Base-by-base conservation (phyloP, 1,140 invertebrate genomes). In the Megathymus violae region DNA sequence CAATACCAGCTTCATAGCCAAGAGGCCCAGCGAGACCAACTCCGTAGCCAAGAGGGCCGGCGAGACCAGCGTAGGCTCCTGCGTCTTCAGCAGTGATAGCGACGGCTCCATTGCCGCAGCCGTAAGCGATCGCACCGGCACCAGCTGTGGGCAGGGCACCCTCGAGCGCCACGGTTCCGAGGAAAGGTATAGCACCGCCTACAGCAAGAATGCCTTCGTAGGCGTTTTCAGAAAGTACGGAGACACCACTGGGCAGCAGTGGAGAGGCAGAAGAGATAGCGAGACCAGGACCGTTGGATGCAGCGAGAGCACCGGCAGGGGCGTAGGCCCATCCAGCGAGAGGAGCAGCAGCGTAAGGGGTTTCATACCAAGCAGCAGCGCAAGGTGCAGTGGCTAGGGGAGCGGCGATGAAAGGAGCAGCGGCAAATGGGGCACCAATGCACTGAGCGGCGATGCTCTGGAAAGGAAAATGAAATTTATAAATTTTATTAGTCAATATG, bases 61-160 rank as follows among this genome's bases (percentile, higher is more conserved):
- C 62, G n/a, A 36, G 40, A n/a, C 63, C 15, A 1, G 6, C 3
- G n/a, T n/a, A n/a, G 6, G 22, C 22, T 3, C 22, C 22, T 3
- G 6, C 6, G 6, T 69, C 67, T 36, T 71, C 71, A 36, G 59
- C 59, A 31, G 65, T 14, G 31, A 76, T 76, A 4, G 47, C 72
- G 4, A 71, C 66, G 10, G 60, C 46, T 52, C 69, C 72, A 34
- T 69, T 71, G 3, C 63, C 64, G 11, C n/a, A n/a, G n/a, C n/a
- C n/a, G n/a, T n/a, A n/a, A n/a, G n/a, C n/a, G n/a, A n/a, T n/a
- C n/a, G n/a, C 67, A 64, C 11, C 59, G 59, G 17, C 63, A n/a
- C n/a, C n/a, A n/a, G n/a, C n/a, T n/a, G 69, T 74, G 0, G 78
- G 76, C 11, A 83, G 41, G n/a, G 46, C 61, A 17, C 80, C 80